Evolutionary conservation across 2,113 vertebrate genomes (phyloP), one percentile per base, ranked within the genome.

Genomic region (Dunckerocampus dactyliophorus): DNA sequence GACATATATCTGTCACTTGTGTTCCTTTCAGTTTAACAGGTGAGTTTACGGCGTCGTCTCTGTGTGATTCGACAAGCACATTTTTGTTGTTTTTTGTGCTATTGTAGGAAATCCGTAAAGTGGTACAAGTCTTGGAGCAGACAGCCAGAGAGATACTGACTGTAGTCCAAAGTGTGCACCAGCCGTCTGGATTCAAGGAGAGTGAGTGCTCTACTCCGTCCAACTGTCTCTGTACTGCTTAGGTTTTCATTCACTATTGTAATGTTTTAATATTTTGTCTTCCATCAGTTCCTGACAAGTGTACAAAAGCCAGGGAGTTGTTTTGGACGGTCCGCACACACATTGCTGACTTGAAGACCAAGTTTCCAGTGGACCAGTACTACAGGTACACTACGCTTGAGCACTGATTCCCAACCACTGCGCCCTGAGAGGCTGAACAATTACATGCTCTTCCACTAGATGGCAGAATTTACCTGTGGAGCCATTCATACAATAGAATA

Each of bases 131-230:
- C 42, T 71, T 98, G 83, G 96, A 98, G 84, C 96, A 98, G 88
- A 95, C 93, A 1, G 95, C 95, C n/a, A 93, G 96, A 67, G 96
- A 99, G 88, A 95, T 95, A 59, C 91, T 98, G 0, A 98, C 96
- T 28, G 77, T 98, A 5, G 90, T 99, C 59, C 97, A 99, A 78
- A 95, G 95, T 51, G 95, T 99, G 63, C 97, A 98, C 84, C 97
- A 99, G 22, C 92, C 94, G 14, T 71, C 88, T 58, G 96, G 96
- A 50, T 95, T 98, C 85, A 96, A 95, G 88, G 92, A 95, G 80
- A 97, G 96, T 98, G 86, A 92, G 94, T 89, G 46, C 15, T 42
- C 17, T 42, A 2, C 39, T 6, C 0, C 10, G 0, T 2, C 6
- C 5, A 0, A 34, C 14, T 21, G 1, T 42, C 48, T 22, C 2